Evolutionary conservation across 1,140 invertebrate species (phyloP).

Genomic region (Tetramorium simillimum): DNA sequence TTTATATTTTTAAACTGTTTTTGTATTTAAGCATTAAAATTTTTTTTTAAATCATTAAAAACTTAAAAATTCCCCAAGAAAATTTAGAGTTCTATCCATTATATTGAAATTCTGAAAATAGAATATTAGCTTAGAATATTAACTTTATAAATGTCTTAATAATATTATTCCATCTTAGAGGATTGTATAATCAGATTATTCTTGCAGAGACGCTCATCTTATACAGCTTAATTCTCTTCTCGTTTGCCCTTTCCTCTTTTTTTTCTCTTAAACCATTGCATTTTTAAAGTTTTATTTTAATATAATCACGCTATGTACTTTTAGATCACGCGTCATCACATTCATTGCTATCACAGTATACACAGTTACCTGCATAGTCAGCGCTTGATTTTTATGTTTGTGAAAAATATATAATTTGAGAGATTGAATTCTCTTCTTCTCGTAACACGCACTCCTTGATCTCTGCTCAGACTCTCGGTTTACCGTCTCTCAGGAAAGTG

Average conservation of each 20-base stretch:
- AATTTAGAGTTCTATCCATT: neutral
- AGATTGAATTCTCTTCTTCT: constrained; percentile 4
- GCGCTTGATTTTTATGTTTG: neutral
- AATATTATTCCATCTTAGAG: neutral
- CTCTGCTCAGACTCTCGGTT: constrained; percentile 21
- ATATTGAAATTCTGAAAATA: neutral
- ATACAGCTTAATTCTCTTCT: neutral
- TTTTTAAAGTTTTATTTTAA: neutral
- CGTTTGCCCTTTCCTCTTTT: neutral
- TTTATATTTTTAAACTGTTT: neutral
- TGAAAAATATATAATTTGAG: neutral
- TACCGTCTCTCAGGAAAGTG: constrained; percentile 40
- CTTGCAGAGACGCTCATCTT: neutral
- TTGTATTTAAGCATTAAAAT: neutral
- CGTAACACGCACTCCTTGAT: neutral
- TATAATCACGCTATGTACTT: neutral
- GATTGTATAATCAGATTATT: neutral
- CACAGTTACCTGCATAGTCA: neutral
- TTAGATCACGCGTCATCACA: neutral
- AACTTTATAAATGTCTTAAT: neutral
- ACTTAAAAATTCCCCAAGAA: too few species aligned
- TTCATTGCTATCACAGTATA: neutral
- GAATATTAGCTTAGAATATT: neutral
- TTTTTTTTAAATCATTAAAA: neutral
- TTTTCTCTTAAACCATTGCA: neutral